Evolutionary conservation across 2,797 vertebrate genomes (phyloP).

Genomic region (Acanthiza pusilla): DNA sequence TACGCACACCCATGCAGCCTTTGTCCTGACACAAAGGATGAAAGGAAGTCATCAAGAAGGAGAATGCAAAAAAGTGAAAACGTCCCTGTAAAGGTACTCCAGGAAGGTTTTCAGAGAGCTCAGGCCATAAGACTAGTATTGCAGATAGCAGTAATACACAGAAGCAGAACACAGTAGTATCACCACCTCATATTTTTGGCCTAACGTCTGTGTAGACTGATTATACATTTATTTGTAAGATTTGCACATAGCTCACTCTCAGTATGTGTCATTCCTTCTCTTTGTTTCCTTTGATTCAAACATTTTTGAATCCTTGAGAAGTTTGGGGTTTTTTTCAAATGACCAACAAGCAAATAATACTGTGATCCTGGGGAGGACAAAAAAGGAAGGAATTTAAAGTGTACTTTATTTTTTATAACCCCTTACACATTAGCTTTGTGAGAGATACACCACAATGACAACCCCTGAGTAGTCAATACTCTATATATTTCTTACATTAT

Average conservation of each 20-base stretch:
- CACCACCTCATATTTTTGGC: background rate
- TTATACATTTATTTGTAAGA: background rate
- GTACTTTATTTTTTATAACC: background rate
- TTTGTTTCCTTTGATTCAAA: background rate
- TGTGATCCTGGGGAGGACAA: background rate
- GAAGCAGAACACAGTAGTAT: background rate
- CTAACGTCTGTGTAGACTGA: background rate
- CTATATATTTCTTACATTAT: background rate
- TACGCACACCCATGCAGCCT: background rate
- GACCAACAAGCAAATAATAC: background rate
- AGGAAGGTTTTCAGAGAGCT: background rate
- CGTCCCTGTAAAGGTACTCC: background rate
- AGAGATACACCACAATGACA: background rate
- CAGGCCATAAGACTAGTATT: background rate
- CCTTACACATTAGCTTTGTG: background rate
- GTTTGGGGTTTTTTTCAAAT: background rate
- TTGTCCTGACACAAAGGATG: background rate
- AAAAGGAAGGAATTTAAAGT: background rate
- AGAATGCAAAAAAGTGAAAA: background rate
- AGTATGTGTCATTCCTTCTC: background rate
- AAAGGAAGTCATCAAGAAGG: background rate
- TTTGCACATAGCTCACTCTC: background rate
- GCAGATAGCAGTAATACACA: background rate
- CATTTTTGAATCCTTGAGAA: background rate
- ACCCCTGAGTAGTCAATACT: background rate